A percentile compares a stretch with the other conserved stretches of the same genome.
Conservation (phyloP, 2,797 vertebrate genomes). For the Apogon hyalosoma region DNA sequence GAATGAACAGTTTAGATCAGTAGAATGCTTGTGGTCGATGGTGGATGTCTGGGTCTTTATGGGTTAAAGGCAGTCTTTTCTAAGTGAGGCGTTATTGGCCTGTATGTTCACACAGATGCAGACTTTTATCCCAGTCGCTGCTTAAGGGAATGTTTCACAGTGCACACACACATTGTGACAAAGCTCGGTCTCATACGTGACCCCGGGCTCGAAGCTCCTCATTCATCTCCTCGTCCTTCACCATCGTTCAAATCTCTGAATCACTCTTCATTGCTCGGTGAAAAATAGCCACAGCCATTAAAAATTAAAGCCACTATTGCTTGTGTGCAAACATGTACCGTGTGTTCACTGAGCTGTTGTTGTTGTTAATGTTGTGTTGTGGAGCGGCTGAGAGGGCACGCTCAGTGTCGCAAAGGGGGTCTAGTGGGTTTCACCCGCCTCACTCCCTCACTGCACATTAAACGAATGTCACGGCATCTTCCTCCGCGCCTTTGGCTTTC, state of each 20-base stretch:
- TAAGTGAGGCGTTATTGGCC: constrained; percentile 43
- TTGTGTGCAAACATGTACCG: constrained; percentile 61
- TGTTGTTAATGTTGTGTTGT: constrained; percentile 58
- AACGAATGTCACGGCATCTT: constrained; percentile 64
- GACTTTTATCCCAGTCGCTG: constrained; percentile 20
- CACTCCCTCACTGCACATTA: constrained; percentile 52
- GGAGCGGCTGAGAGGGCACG: constrained; percentile 48
- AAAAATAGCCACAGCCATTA: constrained; percentile 70
- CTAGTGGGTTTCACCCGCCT: constrained; percentile 47
- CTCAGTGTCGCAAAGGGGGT: constrained; percentile 47
- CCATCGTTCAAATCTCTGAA: constrained; percentile 58
- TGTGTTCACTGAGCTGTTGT: constrained; percentile 31
- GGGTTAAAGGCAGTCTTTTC: constrained; percentile 26
- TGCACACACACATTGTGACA: background rate
- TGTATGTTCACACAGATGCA: constrained; percentile 16
- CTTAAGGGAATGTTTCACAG: constrained; percentile 35
- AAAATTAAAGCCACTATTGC: constrained; percentile 69
- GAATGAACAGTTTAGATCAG: no score
- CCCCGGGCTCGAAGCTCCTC: constrained; percentile 53
- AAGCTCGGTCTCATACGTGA: constrained; percentile 41
- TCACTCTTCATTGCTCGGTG: constrained; percentile 46
- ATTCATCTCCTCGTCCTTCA: constrained; percentile 59
- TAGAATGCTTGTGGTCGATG: no score
- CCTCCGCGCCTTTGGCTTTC: background rate
- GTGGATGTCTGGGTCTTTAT: no score